Evolutionary conservation across 2,113 vertebrate species (phyloP).

Genomic region (Ochotona curzoniae): DNA sequence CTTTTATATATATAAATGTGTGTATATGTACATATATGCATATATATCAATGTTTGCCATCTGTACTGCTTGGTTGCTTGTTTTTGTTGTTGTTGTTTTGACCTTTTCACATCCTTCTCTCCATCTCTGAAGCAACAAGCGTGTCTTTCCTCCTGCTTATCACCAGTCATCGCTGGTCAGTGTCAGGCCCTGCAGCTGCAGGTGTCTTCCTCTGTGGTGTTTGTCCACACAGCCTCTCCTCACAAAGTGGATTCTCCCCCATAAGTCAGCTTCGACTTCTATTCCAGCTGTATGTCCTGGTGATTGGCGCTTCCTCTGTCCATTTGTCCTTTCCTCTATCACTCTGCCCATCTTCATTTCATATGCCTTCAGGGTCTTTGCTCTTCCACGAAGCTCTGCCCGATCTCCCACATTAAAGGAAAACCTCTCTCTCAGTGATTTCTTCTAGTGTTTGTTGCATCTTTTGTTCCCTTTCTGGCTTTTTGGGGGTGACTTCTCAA

Average conservation of each 20-base stretch:
- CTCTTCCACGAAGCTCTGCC: background rate
- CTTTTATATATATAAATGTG: background rate
- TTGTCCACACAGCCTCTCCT: background rate
- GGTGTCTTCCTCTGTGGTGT: too few species aligned
- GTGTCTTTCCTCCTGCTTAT: background rate
- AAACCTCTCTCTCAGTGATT: background rate
- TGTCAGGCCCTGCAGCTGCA: too few species aligned
- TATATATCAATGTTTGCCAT: background rate
- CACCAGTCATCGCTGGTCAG: background rate
- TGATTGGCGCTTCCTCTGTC: background rate
- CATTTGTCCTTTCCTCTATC: background rate
- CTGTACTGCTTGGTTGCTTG: background rate
- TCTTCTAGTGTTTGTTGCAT: background rate
- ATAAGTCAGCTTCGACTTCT: background rate
- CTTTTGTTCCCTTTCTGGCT: background rate
- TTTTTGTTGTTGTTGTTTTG: slow-evolving; percentile 1
- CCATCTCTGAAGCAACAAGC: background rate
- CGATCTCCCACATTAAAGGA: background rate
- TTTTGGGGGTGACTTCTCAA: background rate
- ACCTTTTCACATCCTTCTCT: background rate
- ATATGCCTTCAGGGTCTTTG: background rate
- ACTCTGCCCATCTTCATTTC: background rate
- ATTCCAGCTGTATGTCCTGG: background rate
- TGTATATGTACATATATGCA: too few species aligned
- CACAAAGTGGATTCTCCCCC: background rate